phyloP scores from a whole-genome alignment of 1,140 invertebrate species.

The Psilanteris sp. region DNA sequence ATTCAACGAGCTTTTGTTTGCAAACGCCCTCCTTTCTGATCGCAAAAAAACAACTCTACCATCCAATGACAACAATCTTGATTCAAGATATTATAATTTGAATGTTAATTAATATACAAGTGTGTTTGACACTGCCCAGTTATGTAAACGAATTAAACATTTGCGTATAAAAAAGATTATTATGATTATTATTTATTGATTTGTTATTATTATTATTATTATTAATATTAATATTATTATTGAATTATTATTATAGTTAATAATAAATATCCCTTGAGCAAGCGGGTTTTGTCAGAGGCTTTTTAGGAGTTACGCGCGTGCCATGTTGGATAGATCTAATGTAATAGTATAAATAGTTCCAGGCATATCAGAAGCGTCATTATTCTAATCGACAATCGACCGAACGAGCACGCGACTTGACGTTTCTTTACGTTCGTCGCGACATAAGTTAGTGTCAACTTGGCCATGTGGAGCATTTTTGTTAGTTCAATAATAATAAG shows the following conservation, averaged over 20 bases:
- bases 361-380: constrained; percentile 73
- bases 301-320: constrained; percentile 74
- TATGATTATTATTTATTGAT: too few species aligned
- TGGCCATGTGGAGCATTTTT: constrained; percentile 79
- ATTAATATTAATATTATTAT: constrained; percentile 60
- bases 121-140: constrained; percentile 15
- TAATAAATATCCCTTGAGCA: constrained; percentile 75
- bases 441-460: constrained; percentile 77
- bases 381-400: constrained; percentile 15
- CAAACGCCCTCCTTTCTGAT: too few species aligned
- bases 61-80: constrained; percentile 14
- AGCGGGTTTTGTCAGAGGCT: constrained; percentile 76
- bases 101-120: constrained; percentile 52
- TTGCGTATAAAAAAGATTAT: too few species aligned
- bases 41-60: too few species aligned
- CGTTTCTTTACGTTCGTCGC: constrained; percentile 43
- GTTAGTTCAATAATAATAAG: constrained; percentile 79
- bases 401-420: constrained; percentile 5
- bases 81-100: constrained; percentile 14
- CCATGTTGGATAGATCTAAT: constrained; percentile 69
- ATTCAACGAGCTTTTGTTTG: too few species aligned
- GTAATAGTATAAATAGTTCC: constrained; percentile 70
- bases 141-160: constrained; percentile 51
- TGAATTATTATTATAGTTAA: constrained; percentile 30
- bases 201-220: constrained; percentile 20